phyloP scores from a whole-genome alignment of 1,140 invertebrate genomes.

The Formica selysi region DNA sequence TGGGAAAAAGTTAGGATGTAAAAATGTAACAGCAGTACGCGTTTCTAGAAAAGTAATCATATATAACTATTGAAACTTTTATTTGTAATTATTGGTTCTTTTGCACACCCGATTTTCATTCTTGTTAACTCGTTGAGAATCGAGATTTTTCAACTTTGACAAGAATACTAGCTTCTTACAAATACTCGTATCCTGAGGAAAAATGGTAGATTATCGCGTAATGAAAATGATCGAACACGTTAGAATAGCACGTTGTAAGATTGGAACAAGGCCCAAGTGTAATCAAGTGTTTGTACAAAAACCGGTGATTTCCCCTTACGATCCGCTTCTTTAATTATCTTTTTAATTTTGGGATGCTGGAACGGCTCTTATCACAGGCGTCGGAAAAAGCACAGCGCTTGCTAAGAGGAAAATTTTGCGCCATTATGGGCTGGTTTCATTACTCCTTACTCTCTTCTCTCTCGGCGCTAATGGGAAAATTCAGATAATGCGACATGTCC shows the following conservation, averaged over 20 bases:
- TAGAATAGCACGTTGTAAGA: not conserved
- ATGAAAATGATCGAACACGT: not conserved
- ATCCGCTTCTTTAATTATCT: slow-evolving; percentile 50
- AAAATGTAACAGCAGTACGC: not conserved
- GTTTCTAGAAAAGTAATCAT: not conserved
- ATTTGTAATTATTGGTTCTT: not conserved
- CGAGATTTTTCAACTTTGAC: not conserved
- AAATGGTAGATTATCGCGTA: not conserved
- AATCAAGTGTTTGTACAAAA: slow-evolving; percentile 26
- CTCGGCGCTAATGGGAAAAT: slow-evolving; percentile 61
- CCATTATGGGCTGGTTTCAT: slow-evolving; percentile 10
- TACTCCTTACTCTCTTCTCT: slow-evolving; percentile 29
- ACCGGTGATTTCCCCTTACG: slow-evolving; percentile 38
- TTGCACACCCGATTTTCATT: not conserved
- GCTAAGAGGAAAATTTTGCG: slow-evolving; percentile 22
- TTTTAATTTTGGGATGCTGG: slow-evolving; percentile 36
- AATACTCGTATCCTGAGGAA: not conserved
- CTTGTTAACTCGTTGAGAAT: not conserved
- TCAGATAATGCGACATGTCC: slow-evolving; percentile 48
- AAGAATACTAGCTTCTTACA: not conserved
- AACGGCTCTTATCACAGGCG: slow-evolving; percentile 40
- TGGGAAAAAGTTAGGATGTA: slow-evolving; percentile 2
- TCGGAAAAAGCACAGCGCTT: slow-evolving; percentile 43
- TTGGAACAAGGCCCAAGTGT: not conserved
- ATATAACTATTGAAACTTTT: not conserved